Evolutionary conservation across 2,113 vertebrate genomes (phyloP), one percentile per base, ranked within the genome.

Genomic region (Circaetus gallicus): DNA sequence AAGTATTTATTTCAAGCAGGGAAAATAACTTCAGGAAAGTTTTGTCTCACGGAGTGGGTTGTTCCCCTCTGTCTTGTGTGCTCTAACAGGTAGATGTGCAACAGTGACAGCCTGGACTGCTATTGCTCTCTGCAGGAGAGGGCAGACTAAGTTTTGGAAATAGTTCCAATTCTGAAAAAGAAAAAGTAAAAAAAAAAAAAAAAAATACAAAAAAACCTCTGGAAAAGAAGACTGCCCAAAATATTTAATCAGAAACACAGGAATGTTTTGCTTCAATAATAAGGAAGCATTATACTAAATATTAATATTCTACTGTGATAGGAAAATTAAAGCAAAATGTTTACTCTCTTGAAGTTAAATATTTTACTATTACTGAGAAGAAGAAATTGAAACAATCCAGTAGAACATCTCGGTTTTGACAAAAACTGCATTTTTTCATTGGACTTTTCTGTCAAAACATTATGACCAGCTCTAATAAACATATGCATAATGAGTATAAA

Each of bases 401-500:
- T 5, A 15, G 36, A 90, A 58, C 82, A 49, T 56, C 42, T 79
- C 42, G 38, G 76, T 16, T 65, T 82, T 94, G 94, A 93, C n/a
- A 81, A 94, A 96, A 96, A 78, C 79, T 70, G 92, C 63, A 36
- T 90, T 77, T 96, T 71, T 61, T 84, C 55, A 6, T 36, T 18
- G 96, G 92, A 21, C 70, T 94, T 47, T 22, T 31, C 88, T 83
- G 76, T 83, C 88, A 82, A 96, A 96, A 90, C 87, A 83, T 43
- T 71, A 31, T 16, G 84, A 92, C 85, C 67, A 4, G 85, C 88
- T 93, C 79, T 36, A 38, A 96, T 93, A 97, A 97, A 97, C 92
- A 91, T 69, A 91, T 95, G 94, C 66, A 94, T 91, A 90, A 95
- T 83, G 90, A 91, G 72, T 11, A 16, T 47, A 92, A 96, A 95